phyloP scores from a whole-genome alignment of 2,797 vertebrate species.

The Varecia variegata region DNA sequence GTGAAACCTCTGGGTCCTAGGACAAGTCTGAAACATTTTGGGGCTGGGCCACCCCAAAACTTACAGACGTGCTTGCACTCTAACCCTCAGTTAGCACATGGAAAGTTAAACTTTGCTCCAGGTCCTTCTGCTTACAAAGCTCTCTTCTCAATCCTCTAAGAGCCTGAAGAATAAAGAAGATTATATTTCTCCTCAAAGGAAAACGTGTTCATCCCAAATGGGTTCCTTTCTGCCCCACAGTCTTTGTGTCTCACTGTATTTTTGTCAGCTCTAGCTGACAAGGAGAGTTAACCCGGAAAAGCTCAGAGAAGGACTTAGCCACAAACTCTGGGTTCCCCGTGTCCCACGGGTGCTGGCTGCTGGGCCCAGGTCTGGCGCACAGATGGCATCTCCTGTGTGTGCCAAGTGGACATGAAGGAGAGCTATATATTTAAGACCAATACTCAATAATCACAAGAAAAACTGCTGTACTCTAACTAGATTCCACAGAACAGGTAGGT shows the following conservation, averaged over 20 bases:
- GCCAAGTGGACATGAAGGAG: neutral
- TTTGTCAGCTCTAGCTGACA: neutral
- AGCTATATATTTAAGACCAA: neutral
- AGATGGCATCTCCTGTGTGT: too few species aligned
- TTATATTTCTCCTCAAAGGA: neutral
- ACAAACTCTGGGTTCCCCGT: neutral
- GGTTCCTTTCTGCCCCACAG: neutral
- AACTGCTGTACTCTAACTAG: neutral
- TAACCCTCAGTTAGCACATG: neutral
- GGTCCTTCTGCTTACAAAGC: neutral
- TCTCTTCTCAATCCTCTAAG: neutral
- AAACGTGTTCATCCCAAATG: neutral
- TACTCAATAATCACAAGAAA: neutral
- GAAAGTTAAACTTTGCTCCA: neutral
- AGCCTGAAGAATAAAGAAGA: slow-evolving; percentile 32
- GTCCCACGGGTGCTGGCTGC: neutral
- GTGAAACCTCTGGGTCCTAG: neutral
- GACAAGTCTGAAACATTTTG: neutral
- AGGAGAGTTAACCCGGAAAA: neutral
- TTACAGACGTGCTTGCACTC: neutral
- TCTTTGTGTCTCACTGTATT: neutral
- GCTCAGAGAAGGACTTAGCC: neutral
- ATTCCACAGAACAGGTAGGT: neutral
- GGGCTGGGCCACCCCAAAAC: neutral
- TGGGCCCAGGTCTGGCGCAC: neutral